Conservation (phyloP, 2,888 invertebrate species). For the Aleiodes leptofemur region DNA sequence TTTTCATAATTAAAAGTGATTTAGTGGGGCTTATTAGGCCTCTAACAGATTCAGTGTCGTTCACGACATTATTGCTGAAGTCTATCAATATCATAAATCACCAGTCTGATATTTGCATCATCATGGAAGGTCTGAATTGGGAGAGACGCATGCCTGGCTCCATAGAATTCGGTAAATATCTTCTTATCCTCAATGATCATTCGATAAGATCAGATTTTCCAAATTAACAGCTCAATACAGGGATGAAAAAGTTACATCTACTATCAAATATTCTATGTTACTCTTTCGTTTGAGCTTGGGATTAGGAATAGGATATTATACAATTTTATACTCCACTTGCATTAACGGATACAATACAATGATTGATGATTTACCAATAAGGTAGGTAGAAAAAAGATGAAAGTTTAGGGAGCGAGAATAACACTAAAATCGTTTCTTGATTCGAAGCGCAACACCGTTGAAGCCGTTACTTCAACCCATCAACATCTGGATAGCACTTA, state of each 20-base stretch:
- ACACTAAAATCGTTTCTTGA: neutral
- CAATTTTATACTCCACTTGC: neutral
- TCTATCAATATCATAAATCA: neutral
- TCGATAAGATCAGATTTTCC: neutral
- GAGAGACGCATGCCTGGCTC: neutral
- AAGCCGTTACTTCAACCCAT: too few species aligned
- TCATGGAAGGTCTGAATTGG: neutral
- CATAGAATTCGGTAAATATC: neutral
- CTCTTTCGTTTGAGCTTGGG: neutral
- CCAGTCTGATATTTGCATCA: constrained; percentile 1
- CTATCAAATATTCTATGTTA: neutral
- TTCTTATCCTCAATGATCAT: too few species aligned
- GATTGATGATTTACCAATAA: constrained; percentile 1
- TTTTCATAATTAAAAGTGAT: too few species aligned
- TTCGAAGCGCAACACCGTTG: too few species aligned
- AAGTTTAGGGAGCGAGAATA: neutral
- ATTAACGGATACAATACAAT: neutral
- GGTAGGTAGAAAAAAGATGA: neutral
- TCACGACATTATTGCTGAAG: neutral
- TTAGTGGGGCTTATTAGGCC: too few species aligned
- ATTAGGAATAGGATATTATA: neutral
- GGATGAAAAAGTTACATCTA: neutral
- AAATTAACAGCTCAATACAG: neutral
- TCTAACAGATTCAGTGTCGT: too few species aligned
- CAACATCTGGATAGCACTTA: neutral